These are phyloP conservation scores for Tinea pellionella DNA, from an alignment of 2,888 invertebrate species.

Conservation along the genomic window DNA sequence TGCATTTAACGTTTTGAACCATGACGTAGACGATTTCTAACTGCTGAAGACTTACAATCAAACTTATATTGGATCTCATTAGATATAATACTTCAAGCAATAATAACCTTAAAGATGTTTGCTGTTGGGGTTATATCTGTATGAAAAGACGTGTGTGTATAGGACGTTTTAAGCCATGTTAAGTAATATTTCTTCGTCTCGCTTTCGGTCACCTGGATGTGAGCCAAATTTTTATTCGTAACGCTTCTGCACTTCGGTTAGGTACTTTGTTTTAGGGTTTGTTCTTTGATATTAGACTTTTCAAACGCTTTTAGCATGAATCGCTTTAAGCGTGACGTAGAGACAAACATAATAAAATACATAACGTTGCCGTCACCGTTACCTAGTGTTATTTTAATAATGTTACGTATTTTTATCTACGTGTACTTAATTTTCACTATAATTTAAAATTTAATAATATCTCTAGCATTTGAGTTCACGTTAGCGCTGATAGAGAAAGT, in stretches of 20 bases:
- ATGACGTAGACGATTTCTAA: not conserved
- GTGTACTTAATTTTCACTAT: too few relatives aligned
- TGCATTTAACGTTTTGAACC: not conserved
- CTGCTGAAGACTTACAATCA: not conserved
- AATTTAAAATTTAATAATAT: too few relatives aligned
- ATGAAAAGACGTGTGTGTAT: not conserved
- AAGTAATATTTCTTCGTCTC: slow-evolving; percentile 6
- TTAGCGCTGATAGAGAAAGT: too few relatives aligned
- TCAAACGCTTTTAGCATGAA: too few relatives aligned
- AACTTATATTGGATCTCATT: not conserved
- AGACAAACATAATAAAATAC: too few relatives aligned
- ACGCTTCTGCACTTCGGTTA: slow-evolving; percentile 4
- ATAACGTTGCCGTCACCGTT: too few relatives aligned
- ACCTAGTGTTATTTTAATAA: too few relatives aligned
- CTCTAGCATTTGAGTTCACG: too few relatives aligned
- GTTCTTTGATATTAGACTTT: not conserved
- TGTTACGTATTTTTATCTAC: too few relatives aligned
- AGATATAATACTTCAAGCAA: not conserved
- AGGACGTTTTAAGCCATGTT: not conserved
- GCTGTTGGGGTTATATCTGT: not conserved
- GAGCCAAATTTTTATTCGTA: slow-evolving; percentile 10
- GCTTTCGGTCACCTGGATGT: slow-evolving; percentile 1
- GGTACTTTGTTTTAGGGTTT: not conserved
- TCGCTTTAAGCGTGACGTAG: too few relatives aligned
- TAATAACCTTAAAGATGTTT: not conserved